A percentile compares a stretch with the other conserved stretches of the same genome.
Conservation (phyloP, 2,797 vertebrate species). For the Microcaecilia unicolor region DNA sequence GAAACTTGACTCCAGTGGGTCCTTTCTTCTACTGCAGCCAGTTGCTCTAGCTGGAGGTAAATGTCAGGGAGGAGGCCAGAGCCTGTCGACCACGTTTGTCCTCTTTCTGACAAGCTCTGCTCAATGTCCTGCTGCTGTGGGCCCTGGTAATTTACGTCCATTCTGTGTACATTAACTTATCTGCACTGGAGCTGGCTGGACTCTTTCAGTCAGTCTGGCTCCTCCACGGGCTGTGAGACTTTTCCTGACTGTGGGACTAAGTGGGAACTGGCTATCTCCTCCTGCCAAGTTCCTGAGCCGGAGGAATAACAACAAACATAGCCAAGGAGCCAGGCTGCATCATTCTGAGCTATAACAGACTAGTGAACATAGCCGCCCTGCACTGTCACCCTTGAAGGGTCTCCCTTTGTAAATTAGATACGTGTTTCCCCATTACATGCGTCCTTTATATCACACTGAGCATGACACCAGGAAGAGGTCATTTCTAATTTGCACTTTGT, state of each 20-base stretch:
- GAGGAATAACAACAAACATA: constrained; percentile 70
- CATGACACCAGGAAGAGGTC: constrained; percentile 27
- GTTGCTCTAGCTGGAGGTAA: constrained; percentile 50
- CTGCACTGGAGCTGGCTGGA: constrained; percentile 86
- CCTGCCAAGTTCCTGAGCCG: constrained; percentile 71
- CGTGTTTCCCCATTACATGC: constrained; percentile 13
- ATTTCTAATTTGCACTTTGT: constrained; percentile 34
- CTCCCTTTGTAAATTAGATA: not conserved
- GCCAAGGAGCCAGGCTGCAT: constrained; percentile 56
- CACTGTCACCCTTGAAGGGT: not conserved
- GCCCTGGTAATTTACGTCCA: constrained; percentile 91
- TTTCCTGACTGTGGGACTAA: constrained; percentile 86
- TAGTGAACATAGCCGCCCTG: constrained; percentile 44
- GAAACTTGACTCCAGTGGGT: constrained; percentile 70
- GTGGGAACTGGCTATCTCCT: constrained; percentile 56
- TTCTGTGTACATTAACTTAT: constrained; percentile 96
- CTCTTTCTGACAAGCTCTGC: constrained; percentile 96
- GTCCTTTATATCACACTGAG: constrained; percentile 20
- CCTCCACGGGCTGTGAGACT: constrained; percentile 77
- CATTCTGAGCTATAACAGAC: constrained; percentile 48
- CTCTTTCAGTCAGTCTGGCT: constrained; percentile 93
- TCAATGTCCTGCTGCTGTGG: constrained; percentile 95
- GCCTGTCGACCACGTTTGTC: constrained; percentile 66
- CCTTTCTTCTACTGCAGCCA: constrained; percentile 48
- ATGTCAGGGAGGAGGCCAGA: constrained; percentile 49